phyloP scores from a whole-genome alignment of 2,113 vertebrate species.

The Rhinopomastus cyanomelas region DNA sequence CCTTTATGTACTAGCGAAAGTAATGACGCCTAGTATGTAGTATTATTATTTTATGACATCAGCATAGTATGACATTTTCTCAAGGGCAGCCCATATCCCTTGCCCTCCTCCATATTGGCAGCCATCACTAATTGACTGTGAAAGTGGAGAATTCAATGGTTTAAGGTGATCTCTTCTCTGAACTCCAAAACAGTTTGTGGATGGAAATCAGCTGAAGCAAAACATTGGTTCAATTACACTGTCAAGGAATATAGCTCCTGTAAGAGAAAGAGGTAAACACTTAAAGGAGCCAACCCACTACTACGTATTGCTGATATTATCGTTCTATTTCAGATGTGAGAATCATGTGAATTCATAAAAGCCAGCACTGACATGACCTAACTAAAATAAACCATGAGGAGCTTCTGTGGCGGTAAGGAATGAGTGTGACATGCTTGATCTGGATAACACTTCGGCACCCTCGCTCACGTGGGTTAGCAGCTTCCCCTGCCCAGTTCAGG shows the following conservation, averaged over 20 bases:
- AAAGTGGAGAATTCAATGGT: slow-evolving; percentile 65
- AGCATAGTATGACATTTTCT: slow-evolving; percentile 68
- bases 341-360: slow-evolving; percentile 54
- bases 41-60: slow-evolving; percentile 65
- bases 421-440: neutral
- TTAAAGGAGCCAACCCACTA: slow-evolving; percentile 1
- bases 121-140: slow-evolving; percentile 73
- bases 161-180: slow-evolving; percentile 66
- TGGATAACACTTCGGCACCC: neutral
- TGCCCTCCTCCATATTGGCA: slow-evolving; percentile 65
- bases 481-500: neutral
- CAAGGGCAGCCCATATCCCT: slow-evolving; percentile 66
- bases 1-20: slow-evolving; percentile 59
- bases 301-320: neutral
- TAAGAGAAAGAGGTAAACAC: slow-evolving; percentile 44
- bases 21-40: slow-evolving; percentile 58
- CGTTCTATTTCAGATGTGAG: slow-evolving; percentile 38
- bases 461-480: neutral
- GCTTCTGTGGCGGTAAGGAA: slow-evolving; percentile 8
- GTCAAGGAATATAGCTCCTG: slow-evolving; percentile 18
- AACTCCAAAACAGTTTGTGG: slow-evolving; percentile 63
- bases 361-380: neutral
- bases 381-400: slow-evolving; percentile 46
- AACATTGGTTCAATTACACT: slow-evolving; percentile 43
- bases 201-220: slow-evolving; percentile 68